A percentile compares a stretch with the other conserved stretches of the same genome.
These are phyloP conservation scores for Toxotes lorentzi DNA, from an alignment of 2,797 vertebrate genomes.

Conservation along the genomic window DNA sequence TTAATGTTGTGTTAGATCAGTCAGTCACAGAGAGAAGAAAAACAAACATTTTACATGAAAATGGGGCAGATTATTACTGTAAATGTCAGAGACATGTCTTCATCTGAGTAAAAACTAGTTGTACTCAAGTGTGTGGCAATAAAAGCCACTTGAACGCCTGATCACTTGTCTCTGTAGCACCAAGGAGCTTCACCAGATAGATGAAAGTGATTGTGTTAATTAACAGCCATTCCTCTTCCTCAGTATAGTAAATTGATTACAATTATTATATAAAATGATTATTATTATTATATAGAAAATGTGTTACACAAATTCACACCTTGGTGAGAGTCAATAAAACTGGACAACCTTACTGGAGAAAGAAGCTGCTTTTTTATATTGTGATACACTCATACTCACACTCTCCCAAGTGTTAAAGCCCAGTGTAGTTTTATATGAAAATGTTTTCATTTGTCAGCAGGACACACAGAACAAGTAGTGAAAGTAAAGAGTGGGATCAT, in stretches of 20 bases:
- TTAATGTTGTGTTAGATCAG: conserved; percentile 9
- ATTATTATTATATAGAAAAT: too few species aligned
- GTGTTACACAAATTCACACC: background rate
- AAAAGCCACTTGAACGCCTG: conserved; percentile 21
- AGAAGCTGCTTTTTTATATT: background rate
- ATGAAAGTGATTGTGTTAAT: conserved; percentile 3
- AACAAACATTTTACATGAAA: conserved; percentile 30
- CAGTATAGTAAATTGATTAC: too few species aligned
- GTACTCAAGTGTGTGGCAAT: conserved; percentile 10
- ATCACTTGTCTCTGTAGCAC: background rate
- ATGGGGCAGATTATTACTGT: conserved; percentile 8
- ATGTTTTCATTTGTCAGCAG: background rate
- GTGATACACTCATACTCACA: background rate
- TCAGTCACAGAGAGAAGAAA: conserved; percentile 11
- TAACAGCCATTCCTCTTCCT: background rate
- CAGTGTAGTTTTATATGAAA: background rate
- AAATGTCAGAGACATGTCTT: conserved; percentile 14
- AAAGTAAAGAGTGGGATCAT: background rate
- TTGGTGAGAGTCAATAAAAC: background rate
- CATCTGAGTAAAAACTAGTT: conserved; percentile 1
- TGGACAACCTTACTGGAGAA: background rate
- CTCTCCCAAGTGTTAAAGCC: background rate
- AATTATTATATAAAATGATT: too few species aligned
- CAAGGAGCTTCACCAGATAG: conserved; percentile 4
- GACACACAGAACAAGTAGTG: background rate